Conservation (phyloP, 2,113 vertebrate species). For the Corythoichthys intestinalis region DNA sequence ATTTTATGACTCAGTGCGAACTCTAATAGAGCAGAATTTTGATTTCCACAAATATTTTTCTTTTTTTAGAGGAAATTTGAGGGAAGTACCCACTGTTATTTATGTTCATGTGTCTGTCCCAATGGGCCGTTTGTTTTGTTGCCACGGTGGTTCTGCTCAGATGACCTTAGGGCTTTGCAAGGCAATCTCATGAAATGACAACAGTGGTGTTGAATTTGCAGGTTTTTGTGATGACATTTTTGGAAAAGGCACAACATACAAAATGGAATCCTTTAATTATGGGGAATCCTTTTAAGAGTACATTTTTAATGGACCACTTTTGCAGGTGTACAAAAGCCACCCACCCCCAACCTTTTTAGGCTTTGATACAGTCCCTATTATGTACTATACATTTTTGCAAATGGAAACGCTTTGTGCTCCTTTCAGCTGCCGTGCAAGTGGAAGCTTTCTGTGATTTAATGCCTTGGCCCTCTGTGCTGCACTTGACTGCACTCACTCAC, state of each 20-base stretch:
- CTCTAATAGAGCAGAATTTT: too few relatives aligned
- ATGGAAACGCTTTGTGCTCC: background rate
- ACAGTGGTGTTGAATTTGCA: background rate
- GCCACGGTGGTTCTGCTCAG: background rate
- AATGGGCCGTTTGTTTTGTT: background rate
- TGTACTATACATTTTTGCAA: background rate
- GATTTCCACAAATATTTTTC: too few relatives aligned
- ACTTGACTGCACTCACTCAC: background rate
- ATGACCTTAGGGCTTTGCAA: constrained; percentile 17
- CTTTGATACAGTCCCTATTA: background rate
- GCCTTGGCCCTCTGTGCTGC: background rate
- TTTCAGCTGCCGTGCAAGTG: background rate
- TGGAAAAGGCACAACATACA: background rate
- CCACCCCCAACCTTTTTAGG: background rate
- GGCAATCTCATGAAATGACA: constrained; percentile 7
- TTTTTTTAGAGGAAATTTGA: background rate
- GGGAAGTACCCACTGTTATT: background rate
- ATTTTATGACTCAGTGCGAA: too few relatives aligned
- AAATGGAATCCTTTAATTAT: background rate
- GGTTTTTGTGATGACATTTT: background rate
- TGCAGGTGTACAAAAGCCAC: background rate
- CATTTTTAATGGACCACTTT: too few relatives aligned
- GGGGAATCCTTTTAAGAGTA: background rate
- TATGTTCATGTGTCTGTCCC: constrained; percentile 6
- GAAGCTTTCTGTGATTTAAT: constrained; percentile 4